Base-by-base conservation (phyloP, 1,140 invertebrate species). In the Contarinia nasturtii region DNA sequence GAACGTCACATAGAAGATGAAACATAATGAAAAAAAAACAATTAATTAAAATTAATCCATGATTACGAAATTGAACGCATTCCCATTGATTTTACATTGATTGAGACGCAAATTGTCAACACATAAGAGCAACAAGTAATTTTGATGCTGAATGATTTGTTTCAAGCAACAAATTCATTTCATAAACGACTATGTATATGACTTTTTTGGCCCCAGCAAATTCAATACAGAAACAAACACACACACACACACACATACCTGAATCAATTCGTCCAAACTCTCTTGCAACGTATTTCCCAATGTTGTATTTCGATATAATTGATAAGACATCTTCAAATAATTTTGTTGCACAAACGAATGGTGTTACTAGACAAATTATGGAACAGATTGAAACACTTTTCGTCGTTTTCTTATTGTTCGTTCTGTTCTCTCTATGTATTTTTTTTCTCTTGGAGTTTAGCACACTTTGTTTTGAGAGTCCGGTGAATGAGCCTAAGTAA, bases 241-340 rank as follows among this genome's bases (percentile, higher is more conserved):
- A 50, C n/a, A n/a, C n/a, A 38, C 2, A 14, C 8, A 14, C 44
- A 45, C 12, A 18, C 55, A 58, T 61, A 80, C 79, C 68, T 81
- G 84, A 56, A 94, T 85, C 41, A 95, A 67, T 68, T 96, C 91
- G 57, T 96, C 91, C 7, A 96, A 71, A 63, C 84, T 93, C 68
- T 97, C 92, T 66, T 97, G 91, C 43, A 98, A 67, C 1, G 93
- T 95, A 61, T 93, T 87, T 1, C 94, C 94, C 50, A 98, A 71
- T 1, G 94, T 98, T 14, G 94, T 98, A 59, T 96, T 96, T 65
- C 94, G 78, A 64, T 98, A 98, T 15, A 98, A 69, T 69, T 98
- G 93, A 71, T 98, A 96, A 52, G 86, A 80, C 86, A 91, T 91
- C 55, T 55, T 62, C 33, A 41, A 45, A 19, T 36, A n/a, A n/a